A percentile compares a stretch with the other conserved stretches of the same genome.
Conservation (phyloP, 2,113 vertebrate genomes). For the Paraplagusia blochii region DNA sequence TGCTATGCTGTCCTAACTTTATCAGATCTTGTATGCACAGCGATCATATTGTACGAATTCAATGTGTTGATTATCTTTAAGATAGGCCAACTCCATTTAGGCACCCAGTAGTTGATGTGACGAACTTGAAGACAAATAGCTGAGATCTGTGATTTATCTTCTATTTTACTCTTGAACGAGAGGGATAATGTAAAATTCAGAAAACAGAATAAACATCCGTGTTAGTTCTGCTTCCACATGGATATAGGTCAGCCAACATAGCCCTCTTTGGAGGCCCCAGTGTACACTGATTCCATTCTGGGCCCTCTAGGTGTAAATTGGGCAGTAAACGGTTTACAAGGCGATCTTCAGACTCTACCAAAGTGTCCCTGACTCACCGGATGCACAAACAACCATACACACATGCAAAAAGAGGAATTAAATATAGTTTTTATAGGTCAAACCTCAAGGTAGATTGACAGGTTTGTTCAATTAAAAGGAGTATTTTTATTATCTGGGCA, state of each 20-base stretch:
- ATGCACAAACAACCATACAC: slow-evolving; percentile 25
- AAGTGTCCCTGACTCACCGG: slow-evolving; percentile 39
- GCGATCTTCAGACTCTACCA: slow-evolving; percentile 20
- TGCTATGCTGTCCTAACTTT: too few relatives aligned
- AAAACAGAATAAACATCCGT: slow-evolving; percentile 13
- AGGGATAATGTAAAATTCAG: not conserved
- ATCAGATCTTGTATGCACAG: too few relatives aligned
- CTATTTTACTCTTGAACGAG: too few relatives aligned
- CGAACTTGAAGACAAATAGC: too few relatives aligned
- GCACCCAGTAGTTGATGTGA: too few relatives aligned
- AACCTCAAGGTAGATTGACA: not conserved
- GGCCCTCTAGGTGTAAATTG: slow-evolving; percentile 47
- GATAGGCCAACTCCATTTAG: too few relatives aligned
- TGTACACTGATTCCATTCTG: slow-evolving; percentile 53
- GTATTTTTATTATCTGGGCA: too few relatives aligned
- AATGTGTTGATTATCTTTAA: too few relatives aligned
- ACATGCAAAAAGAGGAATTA: slow-evolving; percentile 4
- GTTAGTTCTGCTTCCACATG: slow-evolving; percentile 20
- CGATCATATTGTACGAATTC: too few relatives aligned
- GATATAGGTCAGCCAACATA: slow-evolving; percentile 36
- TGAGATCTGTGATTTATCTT: too few relatives aligned
- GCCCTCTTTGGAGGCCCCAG: slow-evolving; percentile 24
- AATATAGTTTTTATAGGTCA: slow-evolving; percentile 11
- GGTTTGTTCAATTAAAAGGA: not conserved
- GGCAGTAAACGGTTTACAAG: slow-evolving; percentile 51